Base-by-base conservation (phyloP, 2,113 vertebrate species). In the Sapayoa aenigma region DNA sequence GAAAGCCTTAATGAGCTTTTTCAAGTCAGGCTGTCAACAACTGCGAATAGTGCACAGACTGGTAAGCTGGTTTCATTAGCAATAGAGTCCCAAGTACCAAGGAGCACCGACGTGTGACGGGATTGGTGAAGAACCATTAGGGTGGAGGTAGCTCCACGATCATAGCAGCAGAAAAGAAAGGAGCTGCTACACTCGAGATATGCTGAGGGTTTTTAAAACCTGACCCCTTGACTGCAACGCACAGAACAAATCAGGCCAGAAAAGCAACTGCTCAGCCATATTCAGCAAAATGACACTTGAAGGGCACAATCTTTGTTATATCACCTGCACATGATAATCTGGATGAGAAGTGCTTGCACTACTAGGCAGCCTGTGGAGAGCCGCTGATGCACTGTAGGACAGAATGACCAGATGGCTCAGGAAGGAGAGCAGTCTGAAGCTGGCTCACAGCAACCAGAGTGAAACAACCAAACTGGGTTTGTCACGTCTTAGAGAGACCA, bases 381-480 rank as follows among this genome's bases (percentile, higher is more conserved):
- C 6, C 33, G 55, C 74, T 59, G 46, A 11, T 25, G 37, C 50
- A 17, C 41, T 6, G 1, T 3, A 3, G 47, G 24, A 17, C 78
- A 74, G 21, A 74, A 41, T 12, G 33, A 39, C 12, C 31, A 9
- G 56, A 39, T 28, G 28, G 7, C 35, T 58, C 14, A 1, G 0
- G 18, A 63, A 53, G 66, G 31, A 85, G 9, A 0, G 0, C 12
- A 2, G 12, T 16, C 25, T 58, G 14, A 78, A 60, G 21, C 1
- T 41, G 42, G 35, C 25, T 60, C 33, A 47, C 4, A 15, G 41
- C 4, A 9, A 30, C 27, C 1, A 84, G 67, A 58, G 39, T 20
- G 35, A 28, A 68, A 31, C 14, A 49, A 24, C 17, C 30, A 23
- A 28, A 42, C 0, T 35, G 49, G 14, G 49, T 52, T 55, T 69